These are phyloP conservation scores for Arbacia lixula DNA, from an alignment of 53 echinoderm and acorn worm species.

Conservation along the genomic window DNA sequence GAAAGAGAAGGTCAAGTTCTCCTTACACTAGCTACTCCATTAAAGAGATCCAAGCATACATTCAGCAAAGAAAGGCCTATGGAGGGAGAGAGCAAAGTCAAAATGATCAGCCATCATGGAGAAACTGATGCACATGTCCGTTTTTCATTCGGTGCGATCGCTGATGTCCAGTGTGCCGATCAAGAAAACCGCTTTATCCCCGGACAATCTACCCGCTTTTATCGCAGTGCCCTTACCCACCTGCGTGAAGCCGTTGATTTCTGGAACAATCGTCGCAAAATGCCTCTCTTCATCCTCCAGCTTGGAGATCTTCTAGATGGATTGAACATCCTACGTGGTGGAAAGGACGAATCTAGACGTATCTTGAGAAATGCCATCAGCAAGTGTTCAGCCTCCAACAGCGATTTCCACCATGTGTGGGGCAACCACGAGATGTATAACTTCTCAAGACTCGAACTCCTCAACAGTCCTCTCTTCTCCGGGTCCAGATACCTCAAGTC, in stretches of 20 bases:
- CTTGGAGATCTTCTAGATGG: conserved; percentile 94
- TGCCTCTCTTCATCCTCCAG: conserved; percentile 69
- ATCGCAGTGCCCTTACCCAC: conserved; percentile 65
- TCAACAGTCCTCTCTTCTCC: conserved; percentile 59
- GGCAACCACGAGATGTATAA: conserved; percentile 96
- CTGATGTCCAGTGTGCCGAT: conserved; percentile 94
- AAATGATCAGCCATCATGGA: too few relatives aligned
- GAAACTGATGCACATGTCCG: neutral
- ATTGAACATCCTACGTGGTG: conserved; percentile 58
- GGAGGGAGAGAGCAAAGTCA: too few relatives aligned
- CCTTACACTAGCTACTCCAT: too few relatives aligned
- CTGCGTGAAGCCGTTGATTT: conserved; percentile 67
- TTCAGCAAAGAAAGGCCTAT: too few relatives aligned
- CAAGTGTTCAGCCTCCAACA: conserved; percentile 62
- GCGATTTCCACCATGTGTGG: conserved; percentile 69
- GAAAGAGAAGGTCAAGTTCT: too few relatives aligned
- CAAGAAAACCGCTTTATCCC: conserved; percentile 68
- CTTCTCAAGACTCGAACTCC: conserved; percentile 76
- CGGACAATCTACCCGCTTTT: conserved; percentile 68
- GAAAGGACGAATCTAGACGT: conserved; percentile 52
- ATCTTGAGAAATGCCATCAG: conserved; percentile 41
- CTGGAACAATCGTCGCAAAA: conserved; percentile 58
- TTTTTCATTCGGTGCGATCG: conserved; percentile 85
- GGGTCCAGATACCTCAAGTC: conserved; percentile 9
- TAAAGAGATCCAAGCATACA: too few relatives aligned